Base-by-base conservation (phyloP, 2,888 invertebrate genomes). In the Tolmerus cingulatus region DNA sequence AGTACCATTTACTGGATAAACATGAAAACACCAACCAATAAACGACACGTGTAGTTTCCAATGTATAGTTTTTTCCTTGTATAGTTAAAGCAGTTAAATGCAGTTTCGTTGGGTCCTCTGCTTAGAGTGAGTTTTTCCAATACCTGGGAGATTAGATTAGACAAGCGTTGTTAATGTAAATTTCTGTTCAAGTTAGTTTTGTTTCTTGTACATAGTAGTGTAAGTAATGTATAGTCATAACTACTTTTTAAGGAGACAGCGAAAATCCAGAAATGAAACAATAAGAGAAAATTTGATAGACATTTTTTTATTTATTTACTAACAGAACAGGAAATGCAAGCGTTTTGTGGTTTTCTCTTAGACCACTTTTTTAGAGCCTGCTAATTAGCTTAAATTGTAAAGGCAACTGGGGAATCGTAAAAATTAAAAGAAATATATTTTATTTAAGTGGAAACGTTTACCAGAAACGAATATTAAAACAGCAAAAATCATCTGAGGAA, bases 141-240 rank as follows among this genome's bases (percentile, higher is more conserved):
- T 51, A 79, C 79, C 79, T 46, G 79, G 79, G 79, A 51, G 51
- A 79, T 76, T 79, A 79, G 79, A 79, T 79, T 79, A 79, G 79
- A 51, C 14, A 79, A 85, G 51, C 43, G 74, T 85, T 85, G 85
- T 85, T 85, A 85, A 85, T 85, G 85, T 85, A 85, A 40, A 85
- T 85, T 85, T 85, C 51, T 85, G 74, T 85, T 85, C 46, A 74
- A 85, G 74, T 85, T 74, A 85, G 43, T 86, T 84, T 84, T 78
- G 74, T 87, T 87, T 85, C 78, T 81, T 88, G 88, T 88, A 88
- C 74, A 88, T 88, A 88, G 66, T 85, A 85, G 55, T 23, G 51
- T 88, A 76, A 87, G 87, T 74, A 81, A 66, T 87, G 88, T 77
- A 86, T 86, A 86, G 87, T 78, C 43, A 85, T 85, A 85, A 88